Conservation (phyloP, 2,113 vertebrate species). For the Taurulus bubalis region DNA sequence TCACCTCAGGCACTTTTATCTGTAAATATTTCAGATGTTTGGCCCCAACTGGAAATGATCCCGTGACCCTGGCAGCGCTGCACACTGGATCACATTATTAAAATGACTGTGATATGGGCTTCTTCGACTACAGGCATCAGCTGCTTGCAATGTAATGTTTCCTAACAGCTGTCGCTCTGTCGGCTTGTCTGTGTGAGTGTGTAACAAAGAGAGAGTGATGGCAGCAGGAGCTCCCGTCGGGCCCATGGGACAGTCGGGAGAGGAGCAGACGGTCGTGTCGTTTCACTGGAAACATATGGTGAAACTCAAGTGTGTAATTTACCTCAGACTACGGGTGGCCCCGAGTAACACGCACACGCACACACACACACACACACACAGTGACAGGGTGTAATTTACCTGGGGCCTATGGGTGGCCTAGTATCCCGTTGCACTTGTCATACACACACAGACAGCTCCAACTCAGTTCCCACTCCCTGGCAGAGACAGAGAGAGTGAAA, state of each 20-base stretch:
- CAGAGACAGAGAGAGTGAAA: conserved; percentile 62
- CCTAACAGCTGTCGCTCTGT: conserved; percentile 74
- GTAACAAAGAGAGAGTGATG: conserved; percentile 68
- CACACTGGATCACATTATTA: conserved; percentile 53
- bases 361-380: conserved; percentile 41
- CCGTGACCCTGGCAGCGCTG: conserved; percentile 37
- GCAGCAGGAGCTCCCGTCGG: conserved; percentile 69
- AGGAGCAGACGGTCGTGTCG: conserved; percentile 74
- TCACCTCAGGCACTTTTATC: conserved; percentile 44
- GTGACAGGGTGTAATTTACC: conserved; percentile 80
- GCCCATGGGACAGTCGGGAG: conserved; percentile 64
- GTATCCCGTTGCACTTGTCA: conserved; percentile 75
- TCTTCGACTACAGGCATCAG: conserved; percentile 69
- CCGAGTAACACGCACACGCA: conserved; percentile 16
- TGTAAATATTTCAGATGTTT: conserved; percentile 32
- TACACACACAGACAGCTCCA: conserved; percentile 68
- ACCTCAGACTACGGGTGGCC: conserved; percentile 78
- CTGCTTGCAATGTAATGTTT: conserved; percentile 70
- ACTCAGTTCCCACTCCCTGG: conserved; percentile 59
- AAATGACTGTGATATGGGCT: conserved; percentile 59
- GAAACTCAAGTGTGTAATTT: conserved; percentile 82
- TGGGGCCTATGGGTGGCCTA: conserved; percentile 78
- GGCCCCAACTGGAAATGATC: conserved; percentile 50
- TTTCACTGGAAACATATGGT: conserved; percentile 78
- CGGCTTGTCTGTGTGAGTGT: conserved; percentile 35